Conservation (phyloP, 2,888 invertebrate species). For the Germaria angustata region DNA sequence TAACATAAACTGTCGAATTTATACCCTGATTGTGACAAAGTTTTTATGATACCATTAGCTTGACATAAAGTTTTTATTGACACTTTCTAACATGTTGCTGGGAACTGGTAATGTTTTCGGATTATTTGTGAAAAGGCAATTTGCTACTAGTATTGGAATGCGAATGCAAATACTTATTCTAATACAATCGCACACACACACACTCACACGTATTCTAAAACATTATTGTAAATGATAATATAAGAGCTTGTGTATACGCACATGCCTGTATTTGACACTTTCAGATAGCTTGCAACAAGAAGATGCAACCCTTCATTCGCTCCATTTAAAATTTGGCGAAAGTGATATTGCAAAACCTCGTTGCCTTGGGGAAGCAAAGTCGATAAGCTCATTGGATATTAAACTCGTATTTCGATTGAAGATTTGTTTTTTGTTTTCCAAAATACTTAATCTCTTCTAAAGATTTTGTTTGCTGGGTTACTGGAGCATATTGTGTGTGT, state of each 20-base stretch:
- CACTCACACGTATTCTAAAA: not conserved
- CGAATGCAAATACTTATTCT: not conserved
- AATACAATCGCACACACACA: not conserved
- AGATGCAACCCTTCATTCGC: no score
- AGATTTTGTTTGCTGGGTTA: not conserved
- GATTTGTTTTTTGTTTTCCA: no score
- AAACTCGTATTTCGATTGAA: no score
- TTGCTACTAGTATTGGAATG: not conserved
- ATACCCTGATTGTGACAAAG: not conserved
- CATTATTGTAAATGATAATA: no score
- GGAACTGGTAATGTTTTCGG: not conserved
- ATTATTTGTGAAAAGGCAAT: not conserved
- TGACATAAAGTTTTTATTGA: conserved; percentile 23
- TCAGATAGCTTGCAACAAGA: no score
- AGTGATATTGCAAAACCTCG: no score
- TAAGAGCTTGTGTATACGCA: no score
- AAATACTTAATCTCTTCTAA: no score
- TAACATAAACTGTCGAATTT: not conserved
- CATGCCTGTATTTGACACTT: not conserved
- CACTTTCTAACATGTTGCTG: not conserved
- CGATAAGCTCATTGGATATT: no score
- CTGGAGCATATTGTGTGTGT: not conserved
- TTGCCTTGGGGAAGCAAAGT: no score
- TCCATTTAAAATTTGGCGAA: no score
- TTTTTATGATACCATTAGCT: conserved; percentile 23